Conservation (phyloP, 2,113 vertebrate genomes). For the Callionymus lyra region DNA sequence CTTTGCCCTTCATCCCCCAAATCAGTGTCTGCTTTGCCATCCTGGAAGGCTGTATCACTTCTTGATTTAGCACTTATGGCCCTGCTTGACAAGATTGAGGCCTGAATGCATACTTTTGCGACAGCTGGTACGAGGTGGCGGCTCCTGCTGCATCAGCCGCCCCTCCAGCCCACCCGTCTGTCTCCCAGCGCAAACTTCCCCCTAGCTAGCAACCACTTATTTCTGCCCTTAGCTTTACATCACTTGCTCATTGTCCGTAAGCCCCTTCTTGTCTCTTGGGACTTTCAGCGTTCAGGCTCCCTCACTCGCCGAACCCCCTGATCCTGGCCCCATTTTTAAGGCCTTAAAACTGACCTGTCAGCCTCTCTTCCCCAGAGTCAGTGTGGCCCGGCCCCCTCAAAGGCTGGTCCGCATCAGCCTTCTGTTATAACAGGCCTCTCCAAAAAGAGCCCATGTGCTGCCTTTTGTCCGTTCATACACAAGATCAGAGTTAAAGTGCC, state of each 20-base stretch:
- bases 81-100: conserved; percentile 8
- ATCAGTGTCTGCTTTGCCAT: conserved; percentile 26
- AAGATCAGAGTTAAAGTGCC: conserved; percentile 69
- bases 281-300: conserved; percentile 34
- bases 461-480: conserved; percentile 66
- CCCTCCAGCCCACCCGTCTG: conserved; percentile 13
- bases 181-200: conserved; percentile 18
- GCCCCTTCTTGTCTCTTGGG: conserved; percentile 40
- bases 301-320: conserved; percentile 41
- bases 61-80: conserved; percentile 47
- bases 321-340: conserved; percentile 56
- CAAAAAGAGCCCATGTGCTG: conserved; percentile 56
- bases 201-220: conserved; percentile 16
- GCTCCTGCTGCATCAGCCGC: conserved; percentile 8
- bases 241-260: conserved; percentile 42
- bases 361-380: conserved; percentile 60
- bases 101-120: conserved; percentile 26
- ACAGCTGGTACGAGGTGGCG: conserved; percentile 50
- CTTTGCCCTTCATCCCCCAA: conserved; percentile 46
- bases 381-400: conserved; percentile 54
- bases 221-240: conserved; percentile 23
- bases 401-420: conserved; percentile 53
- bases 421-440: conserved; percentile 64
- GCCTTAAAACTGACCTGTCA: conserved; percentile 62
- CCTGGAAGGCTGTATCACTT: conserved; percentile 28